These are phyloP conservation scores for Parazoanthus darwini DNA, from an alignment of 92 coral and sea anemone species.

Conservation along the genomic window DNA sequence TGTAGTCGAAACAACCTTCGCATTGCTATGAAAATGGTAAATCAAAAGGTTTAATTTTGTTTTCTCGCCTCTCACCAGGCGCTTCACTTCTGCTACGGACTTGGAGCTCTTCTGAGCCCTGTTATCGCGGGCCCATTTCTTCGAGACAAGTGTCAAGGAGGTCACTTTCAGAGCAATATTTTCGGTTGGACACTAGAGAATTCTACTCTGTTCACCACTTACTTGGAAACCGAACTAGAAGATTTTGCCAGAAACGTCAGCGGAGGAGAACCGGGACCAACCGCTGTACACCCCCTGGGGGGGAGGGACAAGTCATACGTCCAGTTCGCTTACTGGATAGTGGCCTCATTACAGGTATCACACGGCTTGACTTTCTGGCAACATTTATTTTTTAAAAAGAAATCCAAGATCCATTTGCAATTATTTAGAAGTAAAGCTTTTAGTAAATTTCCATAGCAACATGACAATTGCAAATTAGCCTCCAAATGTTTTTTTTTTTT, in stretches of 20 bases:
- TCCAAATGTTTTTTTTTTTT: not conserved
- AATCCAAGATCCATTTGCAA: too few relatives aligned
- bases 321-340: slow-evolving; percentile 96
- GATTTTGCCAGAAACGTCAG: slow-evolving; percentile 50
- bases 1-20: too few relatives aligned
- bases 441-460: too few relatives aligned
- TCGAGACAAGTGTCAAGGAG: slow-evolving; percentile 83
- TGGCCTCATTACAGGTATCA: slow-evolving; percentile 88
- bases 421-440: too few relatives aligned
- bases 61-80: slow-evolving; percentile 55
- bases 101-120: slow-evolving; percentile 94
- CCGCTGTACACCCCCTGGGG: not conserved
- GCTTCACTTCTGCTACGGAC: slow-evolving; percentile 95
- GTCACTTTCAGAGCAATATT: slow-evolving; percentile 76
- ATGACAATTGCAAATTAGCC: too few relatives aligned
- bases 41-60: not conserved
- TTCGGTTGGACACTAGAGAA: slow-evolving; percentile 91
- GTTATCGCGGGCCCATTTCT: slow-evolving; percentile 94
- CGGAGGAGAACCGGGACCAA: slow-evolving; percentile 27
- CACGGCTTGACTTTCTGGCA: not conserved
- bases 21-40: not conserved
- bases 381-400: not conserved
- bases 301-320: slow-evolving; percentile 65
- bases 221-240: slow-evolving; percentile 45
- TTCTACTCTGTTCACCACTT: slow-evolving; percentile 57